phyloP scores from a whole-genome alignment of 2,888 invertebrate species.

The Trichogramma dendrolimi region DNA sequence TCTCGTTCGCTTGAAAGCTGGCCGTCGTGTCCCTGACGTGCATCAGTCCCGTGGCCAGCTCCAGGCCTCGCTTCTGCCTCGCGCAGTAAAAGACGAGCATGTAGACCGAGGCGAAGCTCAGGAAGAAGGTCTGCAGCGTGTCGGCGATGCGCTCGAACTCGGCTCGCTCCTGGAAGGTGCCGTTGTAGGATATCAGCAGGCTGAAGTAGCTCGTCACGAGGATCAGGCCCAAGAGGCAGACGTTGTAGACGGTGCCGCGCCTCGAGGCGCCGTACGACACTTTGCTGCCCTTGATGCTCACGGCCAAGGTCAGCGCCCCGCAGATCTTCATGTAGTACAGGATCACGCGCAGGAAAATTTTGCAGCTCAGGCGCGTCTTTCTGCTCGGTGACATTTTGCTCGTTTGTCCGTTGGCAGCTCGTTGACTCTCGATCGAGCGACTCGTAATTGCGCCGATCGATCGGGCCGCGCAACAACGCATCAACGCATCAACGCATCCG shows the following conservation, averaged over 20 bases:
- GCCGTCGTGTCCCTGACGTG: too few relatives aligned
- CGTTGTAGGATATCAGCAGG: too few relatives aligned
- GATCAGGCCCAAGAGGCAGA: background rate
- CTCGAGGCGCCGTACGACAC: background rate
- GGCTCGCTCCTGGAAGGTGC: too few relatives aligned
- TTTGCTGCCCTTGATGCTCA: background rate
- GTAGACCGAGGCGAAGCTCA: background rate
- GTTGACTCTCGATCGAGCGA: background rate
- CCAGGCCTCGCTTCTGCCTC: background rate
- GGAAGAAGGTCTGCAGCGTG: background rate
- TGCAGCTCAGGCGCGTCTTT: too few relatives aligned
- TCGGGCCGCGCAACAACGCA: too few relatives aligned
- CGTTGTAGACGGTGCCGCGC: background rate
- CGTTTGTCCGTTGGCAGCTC: background rate
- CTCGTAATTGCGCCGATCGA: background rate
- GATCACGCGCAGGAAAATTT: too few relatives aligned
- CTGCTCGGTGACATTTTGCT: too few relatives aligned
- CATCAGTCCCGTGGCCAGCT: background rate
- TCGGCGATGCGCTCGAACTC: background rate
- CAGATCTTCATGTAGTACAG: background rate
- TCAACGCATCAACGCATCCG: too few relatives aligned
- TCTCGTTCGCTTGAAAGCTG: too few relatives aligned
- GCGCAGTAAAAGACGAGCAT: background rate
- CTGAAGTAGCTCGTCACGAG: too few relatives aligned
- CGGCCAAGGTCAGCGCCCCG: background rate